Base-by-base conservation (phyloP, 1,140 invertebrate species). In the Araneus ventricosus region DNA sequence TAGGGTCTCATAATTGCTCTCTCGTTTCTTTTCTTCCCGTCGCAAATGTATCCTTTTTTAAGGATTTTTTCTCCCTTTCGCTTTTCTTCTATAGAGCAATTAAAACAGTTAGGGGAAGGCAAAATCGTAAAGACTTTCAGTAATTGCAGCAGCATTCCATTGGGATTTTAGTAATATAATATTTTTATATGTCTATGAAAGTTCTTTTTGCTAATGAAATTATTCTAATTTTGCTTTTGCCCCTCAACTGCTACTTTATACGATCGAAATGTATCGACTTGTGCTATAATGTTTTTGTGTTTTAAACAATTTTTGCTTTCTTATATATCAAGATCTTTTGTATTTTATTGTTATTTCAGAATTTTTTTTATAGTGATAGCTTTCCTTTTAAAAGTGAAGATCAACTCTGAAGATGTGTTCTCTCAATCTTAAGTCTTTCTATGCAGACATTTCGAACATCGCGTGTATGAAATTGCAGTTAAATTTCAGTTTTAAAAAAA, bases 1-100 rank as follows among this genome's bases (percentile, higher is more conserved):
- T 90, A 90, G 27, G 88, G n/a, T n/a, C 75, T 90, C 37, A 57
- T 90, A 90, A 90, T 90, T 90, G 88, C 88, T 24, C 70, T 80
- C 75, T 14, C n/a, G 27, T 90, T 90, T 90, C 87, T 88, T 70
- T 70, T 84, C 87, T 67, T 87, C 30, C 37, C n/a, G n/a, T n/a
- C 27, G 45, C n/a, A 84, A n/a, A 84, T 63, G 80, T 84, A 45
- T 84, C 24, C 80, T 45, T 84, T 87, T 87, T 63, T n/a, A n/a
- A 59, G 63, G 20, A 57, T 87, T 90, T 41, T 24, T 59, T 2
- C 41, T n/a, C n/a, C n/a, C n/a, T n/a, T 84, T 84, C 27, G 6
- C 27, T n/a, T n/a, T 84, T 84, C 75, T 84, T 84, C 61, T 24
- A 22, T 37, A 20, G n/a, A 57, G 70, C 88, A 90, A 90, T 90